A percentile compares a stretch with the other conserved stretches of the same genome.
Evolutionary conservation across 2,888 invertebrate species (phyloP).

Genomic region (Hermodice carunculata): DNA sequence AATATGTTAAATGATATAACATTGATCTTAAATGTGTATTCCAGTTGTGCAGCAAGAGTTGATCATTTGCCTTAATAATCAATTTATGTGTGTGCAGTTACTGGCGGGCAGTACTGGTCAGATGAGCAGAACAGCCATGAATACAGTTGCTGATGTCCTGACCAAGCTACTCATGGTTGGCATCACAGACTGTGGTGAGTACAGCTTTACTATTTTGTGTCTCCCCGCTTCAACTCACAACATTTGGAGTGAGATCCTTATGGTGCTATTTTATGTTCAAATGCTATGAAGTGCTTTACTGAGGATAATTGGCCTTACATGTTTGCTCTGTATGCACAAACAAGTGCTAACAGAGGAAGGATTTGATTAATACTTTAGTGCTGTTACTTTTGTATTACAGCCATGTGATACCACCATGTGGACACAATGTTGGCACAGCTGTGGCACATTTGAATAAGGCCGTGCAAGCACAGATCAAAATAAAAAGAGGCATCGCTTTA

Average conservation of each 20-base stretch:
- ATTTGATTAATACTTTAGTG: not conserved
- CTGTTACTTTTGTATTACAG: no score
- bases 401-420: no score
- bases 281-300: not conserved
- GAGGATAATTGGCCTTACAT: not conserved
- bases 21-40: not conserved
- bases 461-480: no score
- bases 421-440: no score
- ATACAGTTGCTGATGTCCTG: conserved; percentile 91
- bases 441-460: no score
- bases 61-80: no score
- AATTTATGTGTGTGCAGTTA: conserved; percentile 43
- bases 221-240: no score
- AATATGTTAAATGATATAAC: not conserved
- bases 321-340: not conserved
- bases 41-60: not conserved
- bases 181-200: conserved; percentile 86
- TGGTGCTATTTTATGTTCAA: no score
- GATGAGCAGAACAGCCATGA: conserved; percentile 81
- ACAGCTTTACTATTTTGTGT: conserved; percentile 8
- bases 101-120: conserved; percentile 54
- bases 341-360: not conserved
- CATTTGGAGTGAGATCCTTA: no score
- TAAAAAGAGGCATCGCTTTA: no score
- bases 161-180: conserved; percentile 92